Conservation (phyloP, 2,888 invertebrate genomes). For the Eupsilia transversa region DNA sequence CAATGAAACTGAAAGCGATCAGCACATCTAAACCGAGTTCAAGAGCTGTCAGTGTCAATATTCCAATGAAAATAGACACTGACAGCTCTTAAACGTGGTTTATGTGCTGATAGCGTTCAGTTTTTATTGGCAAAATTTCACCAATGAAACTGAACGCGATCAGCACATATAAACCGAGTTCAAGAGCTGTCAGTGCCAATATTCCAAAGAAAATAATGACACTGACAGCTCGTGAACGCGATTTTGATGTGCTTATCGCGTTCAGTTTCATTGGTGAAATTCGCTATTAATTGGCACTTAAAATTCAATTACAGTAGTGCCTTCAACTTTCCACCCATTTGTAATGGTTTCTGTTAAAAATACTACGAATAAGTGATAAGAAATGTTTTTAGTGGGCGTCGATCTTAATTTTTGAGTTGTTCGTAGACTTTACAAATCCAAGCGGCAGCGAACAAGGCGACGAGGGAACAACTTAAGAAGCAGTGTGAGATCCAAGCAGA, state of each 20-base stretch:
- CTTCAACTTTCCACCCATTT: background rate
- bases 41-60: too few species aligned
- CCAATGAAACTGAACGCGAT: background rate
- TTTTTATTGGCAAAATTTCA: background rate
- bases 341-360: background rate
- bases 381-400: background rate
- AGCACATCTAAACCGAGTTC: too few species aligned
- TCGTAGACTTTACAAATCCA: slow-evolving; percentile 92
- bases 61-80: too few species aligned
- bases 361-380: background rate
- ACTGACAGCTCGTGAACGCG: background rate
- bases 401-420: background rate
- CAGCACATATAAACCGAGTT: background rate
- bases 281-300: too few species aligned
- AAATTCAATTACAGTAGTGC: background rate
- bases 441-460: slow-evolving; percentile 92
- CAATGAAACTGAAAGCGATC: too few species aligned
- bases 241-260: background rate
- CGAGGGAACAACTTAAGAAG: slow-evolving; percentile 94
- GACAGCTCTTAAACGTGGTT: background rate
- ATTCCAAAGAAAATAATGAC: background rate
- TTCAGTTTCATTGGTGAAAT: background rate
- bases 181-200: background rate
- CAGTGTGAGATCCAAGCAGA: slow-evolving; percentile 97
- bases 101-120: background rate